phyloP scores from a whole-genome alignment of 2,113 vertebrate genomes.

The Mungos mungo region DNA sequence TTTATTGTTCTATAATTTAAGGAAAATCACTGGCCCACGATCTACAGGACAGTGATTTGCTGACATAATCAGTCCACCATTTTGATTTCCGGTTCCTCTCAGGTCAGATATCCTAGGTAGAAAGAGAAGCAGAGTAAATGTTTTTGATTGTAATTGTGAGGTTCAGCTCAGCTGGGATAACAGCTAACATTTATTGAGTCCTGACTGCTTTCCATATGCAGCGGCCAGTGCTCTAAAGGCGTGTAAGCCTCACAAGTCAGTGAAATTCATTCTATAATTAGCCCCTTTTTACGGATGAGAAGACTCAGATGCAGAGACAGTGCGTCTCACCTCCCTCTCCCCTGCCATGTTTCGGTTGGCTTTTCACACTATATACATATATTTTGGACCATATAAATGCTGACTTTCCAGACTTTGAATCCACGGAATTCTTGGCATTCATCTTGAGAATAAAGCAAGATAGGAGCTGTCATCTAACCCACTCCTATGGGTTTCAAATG shows the following conservation, averaged over 20 bases:
- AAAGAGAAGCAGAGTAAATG: background rate
- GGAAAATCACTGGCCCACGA: background rate
- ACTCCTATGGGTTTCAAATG: background rate
- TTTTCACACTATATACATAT: background rate
- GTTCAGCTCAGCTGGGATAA: background rate
- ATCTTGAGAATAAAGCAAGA: background rate
- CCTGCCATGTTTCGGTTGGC: background rate
- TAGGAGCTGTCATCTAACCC: background rate
- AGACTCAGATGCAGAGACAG: background rate
- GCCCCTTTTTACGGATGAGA: background rate
- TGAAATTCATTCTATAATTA: background rate
- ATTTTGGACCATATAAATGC: background rate
- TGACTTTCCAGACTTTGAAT: background rate
- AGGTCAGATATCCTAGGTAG: background rate
- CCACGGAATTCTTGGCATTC: background rate
- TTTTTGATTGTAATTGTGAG: background rate
- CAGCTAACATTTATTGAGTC: background rate
- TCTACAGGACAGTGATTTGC: background rate
- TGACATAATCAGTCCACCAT: background rate
- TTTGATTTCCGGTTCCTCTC: background rate
- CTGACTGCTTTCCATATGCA: background rate
- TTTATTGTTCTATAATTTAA: background rate
- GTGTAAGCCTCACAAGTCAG: background rate
- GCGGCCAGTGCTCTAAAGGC: rapidly evolving
- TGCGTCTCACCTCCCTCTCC: background rate